Conservation (phyloP, 1,140 invertebrate genomes). For the Thereuonema tuberculata region DNA sequence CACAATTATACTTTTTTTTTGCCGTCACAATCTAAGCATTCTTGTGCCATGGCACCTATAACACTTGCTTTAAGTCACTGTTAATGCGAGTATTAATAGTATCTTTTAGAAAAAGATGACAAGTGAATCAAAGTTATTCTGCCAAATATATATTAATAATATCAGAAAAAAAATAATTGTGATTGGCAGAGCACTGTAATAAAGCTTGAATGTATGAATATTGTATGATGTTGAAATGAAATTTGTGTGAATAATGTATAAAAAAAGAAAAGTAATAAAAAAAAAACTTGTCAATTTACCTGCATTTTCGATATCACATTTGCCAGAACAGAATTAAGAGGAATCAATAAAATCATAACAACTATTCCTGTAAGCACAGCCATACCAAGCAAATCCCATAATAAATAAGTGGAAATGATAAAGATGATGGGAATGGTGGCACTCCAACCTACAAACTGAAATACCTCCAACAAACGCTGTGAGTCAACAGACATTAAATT, state of each 20-base stretch:
- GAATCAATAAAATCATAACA: not conserved
- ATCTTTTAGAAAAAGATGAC: too few species aligned
- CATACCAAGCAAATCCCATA: slow-evolving; percentile 27
- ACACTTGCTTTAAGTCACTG: too few species aligned
- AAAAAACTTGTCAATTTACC: too few species aligned
- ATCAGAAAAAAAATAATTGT: not conserved
- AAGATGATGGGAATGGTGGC: slow-evolving; percentile 19
- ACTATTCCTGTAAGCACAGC: slow-evolving; percentile 30
- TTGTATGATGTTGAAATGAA: too few species aligned
- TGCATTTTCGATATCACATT: slow-evolving; percentile 26
- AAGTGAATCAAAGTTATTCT: too few species aligned
- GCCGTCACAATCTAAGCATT: too few species aligned
- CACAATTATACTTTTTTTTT: too few species aligned
- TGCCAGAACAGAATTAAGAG: not conserved
- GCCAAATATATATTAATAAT: too few species aligned
- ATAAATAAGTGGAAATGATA: slow-evolving; percentile 18
- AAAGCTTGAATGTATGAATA: not conserved
- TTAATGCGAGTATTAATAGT: too few species aligned
- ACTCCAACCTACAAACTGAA: slow-evolving; percentile 14
- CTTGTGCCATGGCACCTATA: too few species aligned
- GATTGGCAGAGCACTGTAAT: not conserved
- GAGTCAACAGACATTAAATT: slow-evolving; percentile 27
- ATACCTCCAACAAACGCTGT: slow-evolving; percentile 19
- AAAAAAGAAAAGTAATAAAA: too few species aligned
- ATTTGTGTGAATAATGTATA: too few species aligned